Conservation (phyloP, 2,888 invertebrate species). For the Phengaris alcon region DNA sequence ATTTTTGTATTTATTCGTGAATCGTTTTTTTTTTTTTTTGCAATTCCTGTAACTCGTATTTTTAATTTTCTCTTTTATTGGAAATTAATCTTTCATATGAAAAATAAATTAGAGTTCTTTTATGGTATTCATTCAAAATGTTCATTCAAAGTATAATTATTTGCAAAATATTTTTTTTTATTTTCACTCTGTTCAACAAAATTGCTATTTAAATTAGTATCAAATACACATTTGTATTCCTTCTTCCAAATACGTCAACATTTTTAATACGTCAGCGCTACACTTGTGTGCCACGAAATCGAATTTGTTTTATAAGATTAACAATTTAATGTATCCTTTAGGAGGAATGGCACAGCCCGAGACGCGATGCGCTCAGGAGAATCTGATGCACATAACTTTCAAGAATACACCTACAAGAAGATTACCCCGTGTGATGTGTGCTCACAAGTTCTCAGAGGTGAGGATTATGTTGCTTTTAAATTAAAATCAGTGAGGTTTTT, state of each 20-base stretch:
- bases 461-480: slow-evolving; percentile 42
- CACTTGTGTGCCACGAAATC: background rate
- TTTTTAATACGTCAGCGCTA: background rate
- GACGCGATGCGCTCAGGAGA: slow-evolving; percentile 81
- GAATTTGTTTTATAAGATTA: slow-evolving; percentile 17
- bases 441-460: slow-evolving; percentile 94
- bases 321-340: slow-evolving; percentile 48
- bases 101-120: background rate
- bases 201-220: background rate
- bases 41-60: background rate
- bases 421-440: slow-evolving; percentile 97
- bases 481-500: slow-evolving; percentile 2
- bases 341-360: slow-evolving; percentile 86
- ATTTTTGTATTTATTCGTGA: background rate
- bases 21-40: background rate
- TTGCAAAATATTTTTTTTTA: background rate
- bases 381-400: slow-evolving; percentile 90
- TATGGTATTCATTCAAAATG: background rate
- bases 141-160: background rate
- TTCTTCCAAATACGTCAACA: background rate
- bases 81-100: background rate
- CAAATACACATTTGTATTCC: background rate
- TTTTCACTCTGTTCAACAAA: background rate
- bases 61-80: slow-evolving; percentile 1
- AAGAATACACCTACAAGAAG: slow-evolving; percentile 97